Evolutionary conservation across 2,888 invertebrate genomes (phyloP), one percentile per base, ranked within the genome.

Genomic region (Limenitis arthemis): DNA sequence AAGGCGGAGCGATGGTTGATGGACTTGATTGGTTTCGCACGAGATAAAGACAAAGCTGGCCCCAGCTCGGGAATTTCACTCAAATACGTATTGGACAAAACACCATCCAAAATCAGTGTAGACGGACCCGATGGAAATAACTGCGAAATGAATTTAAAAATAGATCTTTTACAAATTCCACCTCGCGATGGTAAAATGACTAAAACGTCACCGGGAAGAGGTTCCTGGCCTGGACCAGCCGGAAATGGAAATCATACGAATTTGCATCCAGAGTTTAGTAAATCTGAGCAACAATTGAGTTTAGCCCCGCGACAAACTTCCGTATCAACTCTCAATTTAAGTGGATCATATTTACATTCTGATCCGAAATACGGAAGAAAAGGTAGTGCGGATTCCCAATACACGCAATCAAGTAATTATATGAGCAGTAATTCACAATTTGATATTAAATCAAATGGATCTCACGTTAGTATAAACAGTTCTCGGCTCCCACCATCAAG

Each of bases 1-100:
- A 96, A 96, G 70, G 92, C 93, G 20, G 93, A 96, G 40, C 90
- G 99, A 12, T 99, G 99, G 99, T 89, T 99, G 20, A 95, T 97
- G 91, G 97, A 98, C 70, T 93, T 98, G 6, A 96, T 99, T 49
- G 92, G 95, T 0, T 96, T 96, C 72, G 97, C 98, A 1, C 89
- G 99, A 55, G 98, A 98, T 56, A 87, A 84, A 62, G 87, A 84
- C 58, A 86, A 84, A 60, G 73, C 79, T 8, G 69, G 72, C 1
- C 72, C 76, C 3, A 77, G 79, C 55, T 87, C 88, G 33, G 84
- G 89, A 41, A 84, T 84, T 72, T 68, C 83, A 62, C 74, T 87
- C 64, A 86, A 81, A 65, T 67, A 80, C 48, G 67, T 86, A 37
- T 64, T 84, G 51, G 82, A 85, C 43, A 79, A 77, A 57, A 78